These are phyloP conservation scores for Dolichoris vasculosae DNA, from an alignment of 1,140 invertebrate genomes.

Conservation along the genomic window DNA sequence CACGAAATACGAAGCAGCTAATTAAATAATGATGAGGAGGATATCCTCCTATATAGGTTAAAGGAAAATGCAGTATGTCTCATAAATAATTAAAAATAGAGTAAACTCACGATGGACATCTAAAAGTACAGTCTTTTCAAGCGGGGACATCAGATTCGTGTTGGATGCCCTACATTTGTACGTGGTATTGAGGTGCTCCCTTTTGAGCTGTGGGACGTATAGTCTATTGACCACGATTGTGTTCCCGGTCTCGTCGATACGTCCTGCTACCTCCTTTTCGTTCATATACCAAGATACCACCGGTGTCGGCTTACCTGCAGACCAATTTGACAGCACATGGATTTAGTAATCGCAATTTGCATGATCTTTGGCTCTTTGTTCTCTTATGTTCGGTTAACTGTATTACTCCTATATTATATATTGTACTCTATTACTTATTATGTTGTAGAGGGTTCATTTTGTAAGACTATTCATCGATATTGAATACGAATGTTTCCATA, in stretches of 20 bases:
- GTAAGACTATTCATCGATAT: background rate
- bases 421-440: no score
- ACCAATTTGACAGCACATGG: conserved; percentile 15
- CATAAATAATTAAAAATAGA: background rate
- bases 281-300: conserved; percentile 86
- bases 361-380: background rate
- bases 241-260: conserved; percentile 75
- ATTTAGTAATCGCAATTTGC: background rate
- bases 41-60: background rate
- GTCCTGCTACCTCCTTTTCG: conserved; percentile 77
- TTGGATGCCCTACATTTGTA: conserved; percentile 91
- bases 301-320: conserved; percentile 85
- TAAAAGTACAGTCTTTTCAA: conserved; percentile 84
- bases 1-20: no score
- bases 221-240: conserved; percentile 86
- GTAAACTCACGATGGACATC: conserved; percentile 86
- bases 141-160: conserved; percentile 86
- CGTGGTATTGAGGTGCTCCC: conserved; percentile 86
- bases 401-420: background rate
- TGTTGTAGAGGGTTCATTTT: no score
- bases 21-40: background rate
- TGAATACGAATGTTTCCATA: background rate
- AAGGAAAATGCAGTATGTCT: background rate
- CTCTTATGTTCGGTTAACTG: background rate
- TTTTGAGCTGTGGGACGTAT: conserved; percentile 80